Evolutionary conservation across 2,113 vertebrate genomes (phyloP), one percentile per base, ranked within the genome.

Genomic region (Girardinichthys multiradiatus): DNA sequence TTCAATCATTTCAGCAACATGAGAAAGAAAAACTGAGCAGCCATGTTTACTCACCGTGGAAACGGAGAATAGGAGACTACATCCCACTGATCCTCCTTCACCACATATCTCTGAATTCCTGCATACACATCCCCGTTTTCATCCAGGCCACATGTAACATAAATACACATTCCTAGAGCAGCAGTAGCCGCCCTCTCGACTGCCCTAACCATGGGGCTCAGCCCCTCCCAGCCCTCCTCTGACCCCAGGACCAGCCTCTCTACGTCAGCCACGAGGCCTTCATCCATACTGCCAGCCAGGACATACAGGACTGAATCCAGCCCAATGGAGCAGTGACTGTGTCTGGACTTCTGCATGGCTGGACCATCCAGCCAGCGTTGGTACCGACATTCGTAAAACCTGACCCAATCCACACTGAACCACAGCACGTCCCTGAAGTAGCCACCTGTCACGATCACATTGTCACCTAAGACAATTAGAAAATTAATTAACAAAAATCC

Each of bases 401-500:
- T 89, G 68, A 97, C 96, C 96, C 96, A 96, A 71, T 96, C 96
- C 91, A 96, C 95, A 0, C 92, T 95, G 76, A 95, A 96, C 96
- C 96, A 97, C 67, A 95, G 87, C 64, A 96, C 94, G 5, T 96
- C 96, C 13, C 94, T 94, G 85, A 95, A 96, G 87, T 95, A 92
- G 1, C 96, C 96, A 0, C 96, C 96, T 1, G 96, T 96, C 75
- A 97, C 95, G n/a, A 90, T 72, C 60, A 92, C 84, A 2, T 29
- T 82, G 80, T 92, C 88, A 27, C 90, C 91, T 92, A 54, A 39
- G 10, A 68, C 45, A 19, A 59, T 17, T 4, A 58, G 6, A 51
- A 70, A 58, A 74, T 28, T n/a, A 33, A 62, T 29, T 63, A 30
- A 66, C 54, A 28, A 0, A 28, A 54, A n/a, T 54, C 48, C 48